Evolutionary conservation across 2,113 vertebrate species (phyloP).

Genomic region (Atherinomorus stipes): DNA sequence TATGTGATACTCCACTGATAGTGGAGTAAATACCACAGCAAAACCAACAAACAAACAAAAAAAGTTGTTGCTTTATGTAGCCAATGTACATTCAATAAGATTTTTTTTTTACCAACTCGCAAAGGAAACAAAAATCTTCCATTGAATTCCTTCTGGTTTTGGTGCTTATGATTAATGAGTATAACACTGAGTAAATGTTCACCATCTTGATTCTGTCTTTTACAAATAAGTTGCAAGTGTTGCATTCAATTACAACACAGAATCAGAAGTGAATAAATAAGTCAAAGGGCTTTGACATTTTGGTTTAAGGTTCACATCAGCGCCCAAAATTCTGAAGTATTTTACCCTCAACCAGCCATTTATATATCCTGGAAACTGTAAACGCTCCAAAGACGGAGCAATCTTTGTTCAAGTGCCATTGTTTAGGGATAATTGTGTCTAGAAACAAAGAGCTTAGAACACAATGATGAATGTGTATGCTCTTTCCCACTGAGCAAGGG

Average conservation of each 20-base stretch:
- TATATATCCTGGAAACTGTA: conserved; percentile 52
- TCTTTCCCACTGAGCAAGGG: conserved; percentile 64
- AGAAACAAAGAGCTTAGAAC: conserved; percentile 69
- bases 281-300: not conserved
- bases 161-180: too few species aligned
- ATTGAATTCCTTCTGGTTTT: too few species aligned
- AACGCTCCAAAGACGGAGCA: conserved; percentile 46
- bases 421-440: conserved; percentile 75
- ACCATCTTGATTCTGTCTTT: too few species aligned
- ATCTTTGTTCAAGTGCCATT: conserved; percentile 68
- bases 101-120: too few species aligned
- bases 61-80: too few species aligned
- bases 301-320: not conserved
- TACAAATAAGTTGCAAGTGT: not conserved
- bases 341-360: conserved; percentile 29
- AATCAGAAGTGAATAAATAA: not conserved
- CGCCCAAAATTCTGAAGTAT: conserved; percentile 12
- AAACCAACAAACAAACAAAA: too few species aligned
- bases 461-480: conserved; percentile 77
- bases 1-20: too few species aligned
- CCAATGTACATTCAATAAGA: too few species aligned
- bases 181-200: too few species aligned
- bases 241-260: too few species aligned
- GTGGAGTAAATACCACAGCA: too few species aligned
- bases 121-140: too few species aligned